These are phyloP conservation scores for Eucidaris tribuloides DNA, from an alignment of 35 echinoderm and acorn worm genomes.

Conservation along the genomic window DNA sequence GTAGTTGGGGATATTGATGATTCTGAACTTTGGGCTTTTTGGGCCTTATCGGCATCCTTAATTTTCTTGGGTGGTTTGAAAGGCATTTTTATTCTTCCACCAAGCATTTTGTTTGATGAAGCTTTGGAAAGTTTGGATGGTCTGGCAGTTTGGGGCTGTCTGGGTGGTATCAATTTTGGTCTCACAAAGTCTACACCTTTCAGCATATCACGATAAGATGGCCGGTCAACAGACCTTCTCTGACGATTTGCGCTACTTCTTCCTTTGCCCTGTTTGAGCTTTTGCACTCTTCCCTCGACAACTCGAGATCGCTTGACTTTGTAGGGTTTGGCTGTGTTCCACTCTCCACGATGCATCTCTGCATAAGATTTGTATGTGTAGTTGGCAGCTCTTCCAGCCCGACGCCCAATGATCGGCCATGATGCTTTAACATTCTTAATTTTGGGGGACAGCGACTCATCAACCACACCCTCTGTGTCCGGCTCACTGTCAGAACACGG, in stretches of 20 bases:
- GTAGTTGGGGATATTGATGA: not conserved
- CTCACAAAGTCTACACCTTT: conserved; percentile 11
- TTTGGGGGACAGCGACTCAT: not conserved
- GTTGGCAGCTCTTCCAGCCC: not conserved
- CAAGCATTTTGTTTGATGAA: not conserved
- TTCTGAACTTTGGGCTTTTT: not conserved
- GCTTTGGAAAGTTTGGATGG: not conserved
- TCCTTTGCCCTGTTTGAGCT: not conserved
- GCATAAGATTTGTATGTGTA: conserved; percentile 15
- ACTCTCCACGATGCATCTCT: conserved; percentile 51
- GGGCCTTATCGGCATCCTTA: not conserved
- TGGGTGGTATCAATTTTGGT: conserved; percentile 4
- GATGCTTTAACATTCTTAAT: not conserved
- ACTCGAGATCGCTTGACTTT: conserved; percentile 15
- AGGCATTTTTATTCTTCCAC: not conserved
- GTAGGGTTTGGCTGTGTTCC: conserved; percentile 21
- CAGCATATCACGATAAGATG: conserved; percentile 29
- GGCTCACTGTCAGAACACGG: not conserved
- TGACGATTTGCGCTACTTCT: not conserved
- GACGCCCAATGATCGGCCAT: not conserved
- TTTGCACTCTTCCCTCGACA: not conserved
- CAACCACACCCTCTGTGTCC: not conserved
- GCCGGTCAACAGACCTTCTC: not conserved
- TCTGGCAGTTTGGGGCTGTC: not conserved
- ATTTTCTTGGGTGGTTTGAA: not conserved